Percentiles rank a stretch among this genome's conserved stretches.
These are phyloP conservation scores for Sepioteuthis lessoniana DNA, from an alignment of 2,888 invertebrate genomes.

Conservation along the genomic window DNA sequence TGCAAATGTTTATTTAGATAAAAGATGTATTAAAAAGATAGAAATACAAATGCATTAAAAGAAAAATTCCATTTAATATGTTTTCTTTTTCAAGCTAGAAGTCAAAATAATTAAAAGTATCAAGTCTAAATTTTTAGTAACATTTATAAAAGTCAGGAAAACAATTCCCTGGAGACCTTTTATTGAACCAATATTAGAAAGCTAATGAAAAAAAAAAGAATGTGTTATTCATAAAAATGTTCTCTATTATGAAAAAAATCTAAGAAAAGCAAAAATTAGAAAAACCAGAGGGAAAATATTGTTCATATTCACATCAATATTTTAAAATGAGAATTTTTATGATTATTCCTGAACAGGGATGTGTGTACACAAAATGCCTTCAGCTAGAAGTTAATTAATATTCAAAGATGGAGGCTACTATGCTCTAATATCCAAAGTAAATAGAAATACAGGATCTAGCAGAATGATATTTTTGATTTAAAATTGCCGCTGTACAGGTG, in stretches of 20 bases:
- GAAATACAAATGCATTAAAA: too few relatives aligned
- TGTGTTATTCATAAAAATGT: not conserved
- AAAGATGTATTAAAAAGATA: not conserved
- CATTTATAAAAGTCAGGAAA: not conserved
- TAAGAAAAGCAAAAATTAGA: not conserved
- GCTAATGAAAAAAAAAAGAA: not conserved
- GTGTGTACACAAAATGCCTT: not conserved
- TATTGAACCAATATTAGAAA: not conserved
- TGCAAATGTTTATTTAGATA: not conserved
- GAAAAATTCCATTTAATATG: not conserved
- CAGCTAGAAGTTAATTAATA: not conserved
- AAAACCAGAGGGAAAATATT: constrained; percentile 1
- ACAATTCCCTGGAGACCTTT: not conserved
- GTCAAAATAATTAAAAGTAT: constrained; percentile 20
- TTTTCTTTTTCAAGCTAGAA: not conserved
- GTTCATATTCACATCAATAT: not conserved
- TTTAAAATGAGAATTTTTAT: constrained; percentile 16
- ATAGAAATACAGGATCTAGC: not conserved
- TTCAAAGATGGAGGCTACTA: not conserved
- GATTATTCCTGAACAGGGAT: not conserved
- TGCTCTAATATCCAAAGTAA: not conserved
- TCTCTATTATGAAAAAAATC: not conserved
- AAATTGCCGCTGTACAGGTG: too few relatives aligned
- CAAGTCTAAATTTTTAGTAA: not conserved
- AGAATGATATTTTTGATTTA: too few relatives aligned